These are phyloP conservation scores for Thalpophila matura DNA, from an alignment of 2,888 invertebrate species.

Conservation along the genomic window DNA sequence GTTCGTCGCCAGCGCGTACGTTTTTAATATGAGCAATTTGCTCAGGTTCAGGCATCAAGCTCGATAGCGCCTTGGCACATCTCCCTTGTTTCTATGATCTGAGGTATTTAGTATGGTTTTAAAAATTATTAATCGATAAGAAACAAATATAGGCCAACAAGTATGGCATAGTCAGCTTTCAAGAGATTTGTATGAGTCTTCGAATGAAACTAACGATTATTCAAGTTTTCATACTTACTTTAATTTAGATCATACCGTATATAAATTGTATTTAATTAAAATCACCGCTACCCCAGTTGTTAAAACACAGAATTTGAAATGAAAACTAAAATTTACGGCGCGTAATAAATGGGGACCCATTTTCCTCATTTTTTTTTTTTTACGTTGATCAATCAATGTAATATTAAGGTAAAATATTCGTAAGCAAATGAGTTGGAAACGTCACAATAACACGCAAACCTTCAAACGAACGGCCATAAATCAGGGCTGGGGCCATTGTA, in stretches of 20 bases:
- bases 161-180: no score
- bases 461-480: conserved; percentile 83
- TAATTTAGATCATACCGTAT: not conserved
- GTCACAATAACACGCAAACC: conserved; percentile 86
- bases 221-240: not conserved
- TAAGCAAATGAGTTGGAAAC: conserved; percentile 76
- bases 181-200: not conserved
- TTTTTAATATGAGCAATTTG: no score
- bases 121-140: no score
- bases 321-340: conserved; percentile 35
- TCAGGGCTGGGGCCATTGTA: conserved; percentile 87
- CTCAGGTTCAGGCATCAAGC: no score
- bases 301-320: conserved; percentile 25
- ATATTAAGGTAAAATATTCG: conserved; percentile 62
- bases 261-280: not conserved
- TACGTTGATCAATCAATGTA: conserved; percentile 69
- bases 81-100: no score
- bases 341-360: conserved; percentile 42
- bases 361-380: conserved; percentile 53
- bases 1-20: no score
- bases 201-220: not conserved
- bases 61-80: no score
- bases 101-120: no score
- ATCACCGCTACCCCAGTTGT: conserved; percentile 12
- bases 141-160: no score